Evolutionary conservation across 2,888 invertebrate genomes (phyloP).

Genomic region (Stratiomys singularior): DNA sequence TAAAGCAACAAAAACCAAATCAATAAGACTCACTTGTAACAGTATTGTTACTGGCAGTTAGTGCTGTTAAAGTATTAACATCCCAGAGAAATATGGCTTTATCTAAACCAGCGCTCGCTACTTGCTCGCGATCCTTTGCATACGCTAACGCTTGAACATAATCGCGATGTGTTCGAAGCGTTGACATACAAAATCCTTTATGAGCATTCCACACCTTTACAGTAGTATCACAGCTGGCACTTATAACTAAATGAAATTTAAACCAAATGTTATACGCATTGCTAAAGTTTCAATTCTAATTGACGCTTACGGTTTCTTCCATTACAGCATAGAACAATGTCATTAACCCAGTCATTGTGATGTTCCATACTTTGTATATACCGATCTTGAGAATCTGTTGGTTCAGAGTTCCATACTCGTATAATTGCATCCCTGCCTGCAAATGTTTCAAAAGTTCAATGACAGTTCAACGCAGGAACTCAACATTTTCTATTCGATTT

Average conservation of each 20-base stretch:
- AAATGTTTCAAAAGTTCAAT: too few species aligned
- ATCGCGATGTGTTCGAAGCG: conserved; percentile 96
- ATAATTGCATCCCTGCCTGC: conserved; percentile 94
- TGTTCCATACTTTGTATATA: conserved; percentile 98
- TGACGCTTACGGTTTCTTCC: conserved; percentile 86
- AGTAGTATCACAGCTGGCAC: conserved; percentile 98
- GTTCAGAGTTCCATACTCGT: conserved; percentile 84
- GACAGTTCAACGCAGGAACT: too few species aligned
- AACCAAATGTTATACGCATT: not conserved
- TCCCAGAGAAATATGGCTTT: conserved; percentile 98
- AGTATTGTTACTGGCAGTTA: conserved; percentile 98
- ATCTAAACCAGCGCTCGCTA: conserved; percentile 95
- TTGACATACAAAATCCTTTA: conserved; percentile 99
- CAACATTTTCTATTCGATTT: not conserved
- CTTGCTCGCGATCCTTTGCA: conserved; percentile 95
- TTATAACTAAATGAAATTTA: conserved; percentile 78
- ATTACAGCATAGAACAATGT: conserved; percentile 96
- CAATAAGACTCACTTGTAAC: conserved; percentile 81
- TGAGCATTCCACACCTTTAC: conserved; percentile 99
- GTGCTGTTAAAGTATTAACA: conserved; percentile 95
- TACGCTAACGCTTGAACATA: conserved; percentile 98
- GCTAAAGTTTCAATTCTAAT: not conserved
- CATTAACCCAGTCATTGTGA: conserved; percentile 99
- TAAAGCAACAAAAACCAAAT: not conserved
- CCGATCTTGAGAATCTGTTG: conserved; percentile 71